Base-by-base conservation (phyloP, 2,888 invertebrate species). In the Megaustenia siamemsis region DNA sequence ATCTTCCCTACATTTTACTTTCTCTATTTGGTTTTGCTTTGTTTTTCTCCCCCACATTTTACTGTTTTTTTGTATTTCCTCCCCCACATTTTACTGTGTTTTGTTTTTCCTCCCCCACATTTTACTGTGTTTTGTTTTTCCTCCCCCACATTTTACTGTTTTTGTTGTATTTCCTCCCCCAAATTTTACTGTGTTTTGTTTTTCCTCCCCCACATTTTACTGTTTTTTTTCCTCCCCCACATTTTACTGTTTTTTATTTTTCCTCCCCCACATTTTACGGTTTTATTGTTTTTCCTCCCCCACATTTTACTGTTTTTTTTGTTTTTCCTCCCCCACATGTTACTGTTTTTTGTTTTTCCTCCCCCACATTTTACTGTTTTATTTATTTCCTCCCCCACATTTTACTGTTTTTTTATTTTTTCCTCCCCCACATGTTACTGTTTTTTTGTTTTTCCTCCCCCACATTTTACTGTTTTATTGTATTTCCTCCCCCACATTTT, bases 331-430 rank as follows among this genome's bases (percentile, higher is more conserved):
- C 18, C 21, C 43, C 66, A 15, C 45, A 18, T 45, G 8, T 45
- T 32, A 43, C 28, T 66, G 12, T 5, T 66, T 43, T 79, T 24
- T 66, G n/a, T 79, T n/a, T 66, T n/a, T n/a, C n/a, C n/a, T n/a
- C n/a, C n/a, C n/a, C n/a, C n/a, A n/a, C n/a, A n/a, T n/a, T n/a
- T n/a, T n/a, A n/a, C n/a, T n/a, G n/a, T n/a, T n/a, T n/a, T n/a
- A n/a, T n/a, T n/a, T n/a, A n/a, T n/a, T n/a, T n/a, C n/a, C n/a
- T n/a, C n/a, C n/a, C n/a, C n/a, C n/a, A n/a, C n/a, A n/a, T n/a
- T n/a, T n/a, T n/a, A n/a, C 35, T 38, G 38, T 43, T 66, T n/a
- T 56, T n/a, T 77, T 32, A 56, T n/a, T 56, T 28, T 60, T 18
- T 60, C 35, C 32, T 24, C 32, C 18, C 35, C 28, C 21, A 12